Evolutionary conservation across 2,797 vertebrate genomes (phyloP).

Genomic region (Alouatta caraya): DNA sequence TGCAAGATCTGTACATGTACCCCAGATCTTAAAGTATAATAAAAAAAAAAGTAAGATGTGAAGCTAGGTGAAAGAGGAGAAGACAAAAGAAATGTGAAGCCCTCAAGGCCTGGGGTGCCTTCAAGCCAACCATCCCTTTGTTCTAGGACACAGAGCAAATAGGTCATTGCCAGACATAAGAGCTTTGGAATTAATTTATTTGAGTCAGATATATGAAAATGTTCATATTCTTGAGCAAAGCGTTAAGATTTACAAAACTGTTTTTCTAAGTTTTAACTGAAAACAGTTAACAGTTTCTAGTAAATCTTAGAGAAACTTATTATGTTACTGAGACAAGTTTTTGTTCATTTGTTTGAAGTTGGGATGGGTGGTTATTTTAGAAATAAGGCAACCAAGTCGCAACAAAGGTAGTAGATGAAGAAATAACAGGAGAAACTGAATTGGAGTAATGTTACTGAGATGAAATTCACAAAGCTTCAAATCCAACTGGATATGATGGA

Average conservation of each 20-base stretch:
- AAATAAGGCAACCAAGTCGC: neutral
- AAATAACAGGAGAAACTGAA: neutral
- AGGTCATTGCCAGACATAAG: neutral
- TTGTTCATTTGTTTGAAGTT: neutral
- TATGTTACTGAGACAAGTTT: neutral
- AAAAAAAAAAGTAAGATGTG: neutral
- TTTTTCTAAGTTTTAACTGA: neutral
- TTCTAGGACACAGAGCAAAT: rapidly evolving
- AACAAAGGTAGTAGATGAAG: neutral
- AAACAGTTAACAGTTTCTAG: no score
- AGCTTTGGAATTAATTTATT: neutral
- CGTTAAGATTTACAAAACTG: neutral
- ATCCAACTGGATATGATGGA: neutral
- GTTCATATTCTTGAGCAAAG: neutral
- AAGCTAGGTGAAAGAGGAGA: neutral
- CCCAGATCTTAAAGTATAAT: no score
- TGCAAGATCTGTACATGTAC: no score
- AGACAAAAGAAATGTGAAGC: neutral
- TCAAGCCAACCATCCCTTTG: neutral
- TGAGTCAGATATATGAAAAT: neutral
- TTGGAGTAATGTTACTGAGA: neutral
- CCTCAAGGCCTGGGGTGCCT: neutral
- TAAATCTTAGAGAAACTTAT: neutral
- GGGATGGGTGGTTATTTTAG: neutral
- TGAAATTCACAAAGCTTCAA: neutral